Evolutionary conservation across 2,113 vertebrate genomes (phyloP).

Genomic region (Campylomormyrus tamandua): DNA sequence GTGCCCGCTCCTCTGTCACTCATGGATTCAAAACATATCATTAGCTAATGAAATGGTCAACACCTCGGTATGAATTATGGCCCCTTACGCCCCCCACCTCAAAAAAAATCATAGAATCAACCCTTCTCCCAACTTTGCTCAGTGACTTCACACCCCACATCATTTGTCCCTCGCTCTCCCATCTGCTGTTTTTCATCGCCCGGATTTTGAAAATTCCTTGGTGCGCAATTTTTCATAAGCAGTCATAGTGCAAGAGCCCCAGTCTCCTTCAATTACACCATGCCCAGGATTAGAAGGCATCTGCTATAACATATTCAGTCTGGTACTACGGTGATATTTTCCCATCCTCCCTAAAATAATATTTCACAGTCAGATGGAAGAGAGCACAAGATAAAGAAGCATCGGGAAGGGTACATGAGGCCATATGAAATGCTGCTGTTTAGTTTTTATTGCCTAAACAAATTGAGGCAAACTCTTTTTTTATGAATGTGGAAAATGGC

Average conservation of each 20-base stretch:
- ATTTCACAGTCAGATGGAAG: conserved; percentile 38
- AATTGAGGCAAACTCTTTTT: conserved; percentile 21
- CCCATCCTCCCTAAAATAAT: conserved; percentile 28
- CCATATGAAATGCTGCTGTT: neutral
- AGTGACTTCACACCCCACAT: neutral
- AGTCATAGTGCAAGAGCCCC: conserved; percentile 42
- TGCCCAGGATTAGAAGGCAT: conserved; percentile 55
- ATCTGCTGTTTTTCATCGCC: neutral
- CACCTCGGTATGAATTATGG: neutral
- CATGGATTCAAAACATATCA: neutral
- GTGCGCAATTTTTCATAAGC: conserved; percentile 20
- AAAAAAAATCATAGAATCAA: neutral
- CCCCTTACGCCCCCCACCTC: neutral
- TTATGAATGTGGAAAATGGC: conserved; percentile 29
- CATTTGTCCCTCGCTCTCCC: neutral
- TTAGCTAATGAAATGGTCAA: neutral
- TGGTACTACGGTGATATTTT: conserved; percentile 55
- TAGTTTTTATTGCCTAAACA: conserved; percentile 26
- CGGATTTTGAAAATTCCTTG: neutral
- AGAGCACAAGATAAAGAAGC: conserved; percentile 26
- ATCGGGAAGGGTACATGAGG: conserved; percentile 15
- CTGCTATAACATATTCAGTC: conserved; percentile 52
- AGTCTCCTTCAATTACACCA: conserved; percentile 55
- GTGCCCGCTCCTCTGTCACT: neutral
- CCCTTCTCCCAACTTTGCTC: neutral